Evolutionary conservation across 2,113 vertebrate species (phyloP).

Genomic region (human (Homo sapiens)): DNA sequence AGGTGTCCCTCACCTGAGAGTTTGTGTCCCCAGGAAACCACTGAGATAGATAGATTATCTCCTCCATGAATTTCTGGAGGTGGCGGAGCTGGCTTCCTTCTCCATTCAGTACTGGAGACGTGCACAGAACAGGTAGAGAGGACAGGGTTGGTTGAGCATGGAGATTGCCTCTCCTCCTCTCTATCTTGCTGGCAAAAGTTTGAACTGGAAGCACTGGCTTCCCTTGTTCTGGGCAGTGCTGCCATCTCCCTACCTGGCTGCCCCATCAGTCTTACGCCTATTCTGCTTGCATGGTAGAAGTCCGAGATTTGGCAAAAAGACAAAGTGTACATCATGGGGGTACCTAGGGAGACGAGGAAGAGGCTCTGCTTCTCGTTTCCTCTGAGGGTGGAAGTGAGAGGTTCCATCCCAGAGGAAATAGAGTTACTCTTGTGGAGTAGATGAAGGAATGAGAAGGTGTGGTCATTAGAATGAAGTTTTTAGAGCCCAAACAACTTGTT

Average conservation of each 20-base stretch:
- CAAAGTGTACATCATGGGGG: no score
- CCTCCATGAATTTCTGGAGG: neutral
- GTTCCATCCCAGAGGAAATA: neutral
- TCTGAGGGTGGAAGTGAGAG: neutral
- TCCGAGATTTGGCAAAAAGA: neutral
- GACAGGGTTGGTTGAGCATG: neutral
- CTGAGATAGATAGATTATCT: neutral
- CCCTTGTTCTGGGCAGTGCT: neutral
- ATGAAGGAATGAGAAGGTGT: neutral
- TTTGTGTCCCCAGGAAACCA: neutral
- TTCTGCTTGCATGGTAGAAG: neutral
- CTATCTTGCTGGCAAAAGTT: neutral
- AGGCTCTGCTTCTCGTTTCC: neutral
- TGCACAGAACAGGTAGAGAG: neutral
- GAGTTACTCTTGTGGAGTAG: neutral
- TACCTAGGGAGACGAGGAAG: neutral
- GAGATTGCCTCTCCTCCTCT: neutral
- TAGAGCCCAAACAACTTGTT: neutral
- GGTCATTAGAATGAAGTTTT: neutral
- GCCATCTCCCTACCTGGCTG: neutral
- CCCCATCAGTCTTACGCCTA: neutral
- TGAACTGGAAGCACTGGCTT: neutral
- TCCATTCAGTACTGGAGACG: neutral
- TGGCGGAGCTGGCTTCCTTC: neutral
- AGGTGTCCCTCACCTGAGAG: conserved; percentile 47